Base-by-base conservation (phyloP, 2,113 vertebrate genomes). In the Misgurnus anguillicaudatus region DNA sequence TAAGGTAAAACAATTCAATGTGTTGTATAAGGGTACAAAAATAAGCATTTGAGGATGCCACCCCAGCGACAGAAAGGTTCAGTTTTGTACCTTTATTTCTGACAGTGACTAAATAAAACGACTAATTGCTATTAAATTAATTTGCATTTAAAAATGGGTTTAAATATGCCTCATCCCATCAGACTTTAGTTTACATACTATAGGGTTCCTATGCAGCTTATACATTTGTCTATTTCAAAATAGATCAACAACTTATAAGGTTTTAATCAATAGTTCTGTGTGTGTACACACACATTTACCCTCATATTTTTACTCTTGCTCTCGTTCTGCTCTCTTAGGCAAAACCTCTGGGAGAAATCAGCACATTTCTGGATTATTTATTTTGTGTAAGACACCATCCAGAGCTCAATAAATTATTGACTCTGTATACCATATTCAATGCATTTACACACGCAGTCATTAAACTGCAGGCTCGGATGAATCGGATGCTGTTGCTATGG, bases 401-500 rank as follows among this genome's bases (percentile, higher is more conserved):
- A 51, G 67, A 71, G 31, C 36, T 69, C 17, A 31, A 66, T 72
- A 4, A 82, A 78, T 78, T 65, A 78, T 57, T 82, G 69, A 61
- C 41, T 48, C 42, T 8, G 19, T 61, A 51, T 53, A 77, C 75
- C 38, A 78, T 74, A 73, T n/a, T 58, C 38, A 62, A 57, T 42
- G 38, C 73, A 57, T 70, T 70, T 9, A 42, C 48, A 42, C 58
- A 57, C 14, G 7, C 39, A 67, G 39, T 38, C 45, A 57, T 31
- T 79, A 48, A 31, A 63, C 61, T 72, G 65, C 58, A 65, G 36
- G 57, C 11, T 73, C 57, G n/a, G 36, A 65, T 69, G 64, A 80
- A 53, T 71, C 41, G 17, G 79, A 79, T 65, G 39, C 53, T 63
- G 87, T 87, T 87, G 68, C 86, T 72, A 84, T 87, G 86, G 85